Percentiles rank a stretch among this genome's conserved stretches.
These are phyloP conservation scores for Lordiphosa collinella DNA, from an alignment of 1,140 invertebrate species.

Conservation along the genomic window DNA sequence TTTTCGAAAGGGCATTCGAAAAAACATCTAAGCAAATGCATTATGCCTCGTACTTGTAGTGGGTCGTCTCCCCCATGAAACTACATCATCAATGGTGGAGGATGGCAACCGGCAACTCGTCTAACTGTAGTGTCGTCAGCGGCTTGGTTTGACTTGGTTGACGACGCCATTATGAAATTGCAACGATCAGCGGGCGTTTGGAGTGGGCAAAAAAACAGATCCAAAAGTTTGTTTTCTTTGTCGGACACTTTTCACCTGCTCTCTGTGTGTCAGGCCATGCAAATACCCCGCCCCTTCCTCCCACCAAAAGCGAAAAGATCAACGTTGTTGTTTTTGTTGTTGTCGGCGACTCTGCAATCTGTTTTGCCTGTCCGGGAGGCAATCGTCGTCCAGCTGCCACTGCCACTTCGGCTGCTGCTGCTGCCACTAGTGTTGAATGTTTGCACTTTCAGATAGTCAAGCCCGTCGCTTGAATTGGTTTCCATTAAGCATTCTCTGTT, in stretches of 20 bases:
- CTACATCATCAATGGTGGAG: slow-evolving; percentile 28
- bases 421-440: slow-evolving; percentile 72
- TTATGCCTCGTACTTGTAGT: slow-evolving; percentile 17
- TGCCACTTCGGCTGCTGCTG: slow-evolving; percentile 37
- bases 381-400: slow-evolving; percentile 48
- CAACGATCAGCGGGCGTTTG: not conserved
- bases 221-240: slow-evolving; percentile 68
- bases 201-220: slow-evolving; percentile 32
- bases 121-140: slow-evolving; percentile 72
- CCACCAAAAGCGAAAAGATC: slow-evolving; percentile 19
- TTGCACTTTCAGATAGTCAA: slow-evolving; percentile 58
- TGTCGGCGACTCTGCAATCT: slow-evolving; percentile 32
- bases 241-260: slow-evolving; percentile 66
- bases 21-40: slow-evolving; percentile 34
- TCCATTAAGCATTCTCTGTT: slow-evolving; percentile 32
- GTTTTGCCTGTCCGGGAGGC: slow-evolving; percentile 39
- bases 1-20: slow-evolving; percentile 50
- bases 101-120: slow-evolving; percentile 23
- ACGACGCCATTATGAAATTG: slow-evolving; percentile 73
- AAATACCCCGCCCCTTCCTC: slow-evolving; percentile 45
- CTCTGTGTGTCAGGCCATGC: slow-evolving; percentile 49
- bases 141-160: slow-evolving; percentile 40
- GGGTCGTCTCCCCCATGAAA: too few species aligned
- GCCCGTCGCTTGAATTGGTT: slow-evolving; percentile 29
- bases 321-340: not conserved